Base-by-base conservation (phyloP, 1,140 invertebrate species). In the Drosophila pallidifrons region DNA sequence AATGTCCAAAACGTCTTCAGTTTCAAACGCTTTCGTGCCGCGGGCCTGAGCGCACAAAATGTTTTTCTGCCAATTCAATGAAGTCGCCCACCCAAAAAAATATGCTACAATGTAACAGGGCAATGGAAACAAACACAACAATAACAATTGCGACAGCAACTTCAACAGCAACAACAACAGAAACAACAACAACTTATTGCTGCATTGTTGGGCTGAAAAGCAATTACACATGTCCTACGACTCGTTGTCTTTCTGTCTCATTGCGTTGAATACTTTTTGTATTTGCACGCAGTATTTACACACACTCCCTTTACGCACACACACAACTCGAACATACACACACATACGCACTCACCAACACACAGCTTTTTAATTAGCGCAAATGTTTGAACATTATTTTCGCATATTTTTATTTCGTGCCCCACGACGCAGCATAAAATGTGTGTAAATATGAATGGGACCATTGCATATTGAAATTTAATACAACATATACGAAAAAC, bases 361-460 rank as follows among this genome's bases (percentile, higher is more conserved):
- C 16, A 41, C 59, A 15, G 51, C 45, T 68, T 89, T 86, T 88
- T 88, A 88, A 88, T 88, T 88, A 88, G 85, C 88, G 74, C 77
- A 78, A 88, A 78, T 88, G 74, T 81, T 88, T 89, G 80, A 70
- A 83, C 80, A 88, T 88, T 83, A 88, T 88, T 89, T 89, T 88
- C 74, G 69, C 61, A 60, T 54, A 79, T 68, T 88, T 75, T 82
- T 80, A 80, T 88, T 83, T 83, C 59, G 59, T 43, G 43, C 49
- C 16, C 6, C 20, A 11, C 25, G 15, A 28, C 67, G 49, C 58
- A 75, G 49, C 58, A 75, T 79, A 69, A 69, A 82, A 82, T 77
- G 69, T 77, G 63, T 52, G 76, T 76, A 74, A 86, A 77, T 82
- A 88, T 77, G 72, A 75, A 55, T 66, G 45, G 54, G 57, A 43